phyloP scores from a whole-genome alignment of 2,888 invertebrate genomes.

The Actias luna region DNA sequence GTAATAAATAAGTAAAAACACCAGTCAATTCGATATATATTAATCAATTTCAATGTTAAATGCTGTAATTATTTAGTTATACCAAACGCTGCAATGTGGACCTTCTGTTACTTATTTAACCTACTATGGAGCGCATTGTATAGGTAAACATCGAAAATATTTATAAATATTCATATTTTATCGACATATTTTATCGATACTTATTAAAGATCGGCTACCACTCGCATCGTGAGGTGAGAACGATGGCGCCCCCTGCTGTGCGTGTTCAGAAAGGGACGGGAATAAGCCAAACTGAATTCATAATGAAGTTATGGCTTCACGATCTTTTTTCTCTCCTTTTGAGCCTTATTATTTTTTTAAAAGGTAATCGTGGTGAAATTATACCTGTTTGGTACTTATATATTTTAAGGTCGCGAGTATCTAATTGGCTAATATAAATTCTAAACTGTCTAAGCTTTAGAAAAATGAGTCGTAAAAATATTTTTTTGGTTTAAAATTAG shows the following conservation, averaged over 20 bases:
- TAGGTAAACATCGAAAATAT: conserved; percentile 70
- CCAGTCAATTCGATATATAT: conserved; percentile 19
- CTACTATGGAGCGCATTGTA: conserved; percentile 19
- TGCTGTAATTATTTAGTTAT: not conserved
- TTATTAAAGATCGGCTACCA: conserved; percentile 81
- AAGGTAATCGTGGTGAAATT: conserved; percentile 57
- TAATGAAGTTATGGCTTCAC: conserved; percentile 78
- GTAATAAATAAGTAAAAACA: conserved; percentile 33
- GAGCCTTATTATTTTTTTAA: conserved; percentile 68
- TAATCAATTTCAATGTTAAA: conserved; percentile 30
- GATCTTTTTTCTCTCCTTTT: conserved; percentile 62
- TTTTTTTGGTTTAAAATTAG: conserved; percentile 40
- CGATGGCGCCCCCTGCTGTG: conserved; percentile 79
- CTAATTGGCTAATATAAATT: conserved; percentile 38
- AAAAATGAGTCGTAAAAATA: conserved; percentile 29
- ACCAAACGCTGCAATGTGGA: not conserved
- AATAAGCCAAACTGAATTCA: conserved; percentile 76
- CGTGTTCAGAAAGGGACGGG: conserved; percentile 71
- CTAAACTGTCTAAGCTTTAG: conserved; percentile 34
- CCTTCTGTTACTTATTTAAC: not conserved
- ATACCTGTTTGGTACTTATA: conserved; percentile 48
- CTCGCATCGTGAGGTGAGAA: conserved; percentile 81
- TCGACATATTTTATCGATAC: conserved; percentile 80
- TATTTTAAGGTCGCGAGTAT: conserved; percentile 37
- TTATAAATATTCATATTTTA: conserved; percentile 80